Percentiles rank a stretch among this genome's conserved stretches.
These are phyloP conservation scores for Drosophila formosana DNA, from an alignment of 2,888 invertebrate species.

Conservation along the genomic window DNA sequence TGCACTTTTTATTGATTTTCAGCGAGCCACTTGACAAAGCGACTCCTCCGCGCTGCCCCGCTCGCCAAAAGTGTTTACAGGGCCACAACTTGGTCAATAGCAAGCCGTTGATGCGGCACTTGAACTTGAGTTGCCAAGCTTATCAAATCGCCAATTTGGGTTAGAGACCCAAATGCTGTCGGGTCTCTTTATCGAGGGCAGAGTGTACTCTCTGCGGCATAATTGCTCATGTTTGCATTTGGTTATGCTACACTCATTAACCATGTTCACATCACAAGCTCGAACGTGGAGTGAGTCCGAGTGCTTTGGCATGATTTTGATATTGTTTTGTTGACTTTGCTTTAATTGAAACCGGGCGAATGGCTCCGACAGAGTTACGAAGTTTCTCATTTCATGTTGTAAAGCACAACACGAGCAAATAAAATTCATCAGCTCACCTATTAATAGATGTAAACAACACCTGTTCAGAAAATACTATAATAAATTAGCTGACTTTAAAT, in stretches of 20 bases:
- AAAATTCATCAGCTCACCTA: too few relatives aligned
- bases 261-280: neutral
- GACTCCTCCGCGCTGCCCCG: neutral
- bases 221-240: neutral
- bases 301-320: neutral
- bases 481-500: too few relatives aligned
- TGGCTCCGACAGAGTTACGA: neutral
- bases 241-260: conserved; percentile 2
- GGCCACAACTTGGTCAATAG: conserved; percentile 34
- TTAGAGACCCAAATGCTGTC: neutral
- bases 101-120: conserved; percentile 19
- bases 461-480: too few relatives aligned
- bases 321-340: neutral
- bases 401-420: too few relatives aligned
- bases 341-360: neutral
- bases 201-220: conserved; percentile 2
- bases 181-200: neutral
- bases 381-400: too few relatives aligned
- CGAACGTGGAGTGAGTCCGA: neutral
- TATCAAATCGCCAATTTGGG: conserved; percentile 19
- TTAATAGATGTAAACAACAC: too few relatives aligned
- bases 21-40: conserved; percentile 27
- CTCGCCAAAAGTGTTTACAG: conserved; percentile 15
- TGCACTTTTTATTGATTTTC: conserved; percentile 63
- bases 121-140: conserved; percentile 24